These are phyloP conservation scores for Scophthalmus maximus DNA, from an alignment of 2,113 vertebrate genomes.

Conservation along the genomic window DNA sequence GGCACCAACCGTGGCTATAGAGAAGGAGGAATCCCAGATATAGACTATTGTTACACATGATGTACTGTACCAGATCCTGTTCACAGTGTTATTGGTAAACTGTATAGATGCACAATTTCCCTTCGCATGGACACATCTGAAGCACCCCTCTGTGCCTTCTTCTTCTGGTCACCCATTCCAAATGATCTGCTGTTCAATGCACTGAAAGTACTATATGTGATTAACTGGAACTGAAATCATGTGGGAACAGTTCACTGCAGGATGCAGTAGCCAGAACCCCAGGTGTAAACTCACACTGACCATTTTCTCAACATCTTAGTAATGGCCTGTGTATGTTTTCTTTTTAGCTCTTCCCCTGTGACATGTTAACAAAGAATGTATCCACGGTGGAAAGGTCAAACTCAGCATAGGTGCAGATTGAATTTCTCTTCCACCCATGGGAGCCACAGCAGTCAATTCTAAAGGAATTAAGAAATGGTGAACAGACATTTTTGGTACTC, in stretches of 20 bases:
- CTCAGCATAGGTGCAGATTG: constrained; percentile 26
- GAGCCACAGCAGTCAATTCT: constrained; percentile 46
- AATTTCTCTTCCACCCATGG: constrained; percentile 52
- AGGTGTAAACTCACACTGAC: constrained; percentile 79
- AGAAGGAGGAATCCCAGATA: constrained; percentile 91
- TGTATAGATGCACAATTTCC: constrained; percentile 84
- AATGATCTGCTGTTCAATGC: constrained; percentile 79
- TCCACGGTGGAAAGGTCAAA: constrained; percentile 64
- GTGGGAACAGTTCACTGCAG: constrained; percentile 68
- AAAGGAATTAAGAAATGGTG: constrained; percentile 44
- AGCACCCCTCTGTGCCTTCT: constrained; percentile 86
- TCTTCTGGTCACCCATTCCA: constrained; percentile 85
- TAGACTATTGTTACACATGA: constrained; percentile 94
- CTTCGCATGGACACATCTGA: constrained; percentile 81
- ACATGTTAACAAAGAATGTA: constrained; percentile 76
- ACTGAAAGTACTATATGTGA: constrained; percentile 69
- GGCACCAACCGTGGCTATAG: constrained; percentile 91
- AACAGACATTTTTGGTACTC: constrained; percentile 52
- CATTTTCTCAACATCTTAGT: constrained; percentile 74
- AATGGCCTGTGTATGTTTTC: constrained; percentile 72
- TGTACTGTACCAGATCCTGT: constrained; percentile 75
- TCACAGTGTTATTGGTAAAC: constrained; percentile 76
- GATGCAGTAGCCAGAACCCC: constrained; percentile 66
- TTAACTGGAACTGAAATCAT: constrained; percentile 74
- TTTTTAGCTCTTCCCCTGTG: constrained; percentile 69